A percentile compares a stretch with the other conserved stretches of the same genome.
phyloP scores from a whole-genome alignment of 1,140 invertebrate genomes.

The Glomeris maerens region DNA sequence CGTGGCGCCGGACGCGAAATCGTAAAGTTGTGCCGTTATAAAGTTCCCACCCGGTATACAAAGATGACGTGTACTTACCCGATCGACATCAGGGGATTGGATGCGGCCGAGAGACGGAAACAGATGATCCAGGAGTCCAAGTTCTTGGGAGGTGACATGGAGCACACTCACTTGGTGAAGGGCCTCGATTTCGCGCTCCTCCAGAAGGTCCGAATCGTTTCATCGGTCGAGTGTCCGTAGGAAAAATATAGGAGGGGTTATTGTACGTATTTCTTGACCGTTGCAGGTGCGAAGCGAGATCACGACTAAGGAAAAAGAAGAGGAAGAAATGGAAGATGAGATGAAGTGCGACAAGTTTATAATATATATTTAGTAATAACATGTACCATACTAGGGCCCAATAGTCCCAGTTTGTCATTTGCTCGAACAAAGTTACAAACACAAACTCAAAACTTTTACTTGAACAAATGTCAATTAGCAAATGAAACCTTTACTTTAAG shows the following conservation, averaged over 20 bases:
- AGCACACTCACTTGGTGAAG: slow-evolving; percentile 99
- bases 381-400: too few species aligned
- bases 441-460: too few species aligned
- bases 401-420: too few species aligned
- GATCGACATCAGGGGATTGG: slow-evolving; percentile 38
- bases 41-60: too few species aligned
- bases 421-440: too few species aligned
- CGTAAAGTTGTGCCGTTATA: too few species aligned
- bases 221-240: background rate
- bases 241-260: background rate
- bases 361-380: too few species aligned
- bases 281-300: slow-evolving; percentile 54
- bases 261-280: slow-evolving; percentile 8
- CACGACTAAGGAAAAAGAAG: slow-evolving; percentile 28
- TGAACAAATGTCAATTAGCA: too few species aligned
- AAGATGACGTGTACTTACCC: too few species aligned
- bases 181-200: slow-evolving; percentile 98
- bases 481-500: too few species aligned
- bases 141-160: slow-evolving; percentile 99
- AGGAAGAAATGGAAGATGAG: slow-evolving; percentile 51
- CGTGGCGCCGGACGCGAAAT: slow-evolving; percentile 87
- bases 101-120: slow-evolving; percentile 85
- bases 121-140: slow-evolving; percentile 98
- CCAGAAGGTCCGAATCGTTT: slow-evolving; percentile 57
- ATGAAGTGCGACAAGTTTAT: too few species aligned